phyloP scores from a whole-genome alignment of 2,113 vertebrate genomes.

The Glareola pratincola region DNA sequence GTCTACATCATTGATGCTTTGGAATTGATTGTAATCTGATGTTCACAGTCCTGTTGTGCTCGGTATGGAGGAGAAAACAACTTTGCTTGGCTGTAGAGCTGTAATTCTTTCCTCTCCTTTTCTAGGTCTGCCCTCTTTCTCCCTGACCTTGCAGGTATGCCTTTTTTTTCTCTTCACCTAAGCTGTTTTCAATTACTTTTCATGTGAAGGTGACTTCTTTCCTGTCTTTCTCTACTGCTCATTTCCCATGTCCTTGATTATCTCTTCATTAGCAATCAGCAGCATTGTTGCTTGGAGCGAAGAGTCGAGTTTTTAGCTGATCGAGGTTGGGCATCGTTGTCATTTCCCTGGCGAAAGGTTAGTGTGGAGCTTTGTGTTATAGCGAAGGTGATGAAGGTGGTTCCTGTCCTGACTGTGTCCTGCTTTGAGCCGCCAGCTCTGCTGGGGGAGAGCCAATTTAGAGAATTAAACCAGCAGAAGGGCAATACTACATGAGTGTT shows the following conservation, averaged over 20 bases:
- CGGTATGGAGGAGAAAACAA: not conserved
- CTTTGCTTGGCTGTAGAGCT: not conserved
- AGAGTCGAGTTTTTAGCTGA: fast-evolving
- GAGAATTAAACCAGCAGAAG: not conserved
- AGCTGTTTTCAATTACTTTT: not conserved
- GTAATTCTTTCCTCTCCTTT: conserved; percentile 10
- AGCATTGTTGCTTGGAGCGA: not conserved
- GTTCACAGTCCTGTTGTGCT: not conserved
- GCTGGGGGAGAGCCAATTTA: not conserved
- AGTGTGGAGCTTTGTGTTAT: not conserved
- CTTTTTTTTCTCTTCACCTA: not conserved
- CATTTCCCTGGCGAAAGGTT: not conserved
- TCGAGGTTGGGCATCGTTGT: fast-evolving
- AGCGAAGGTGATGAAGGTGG: not conserved
- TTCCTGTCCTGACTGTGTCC: not conserved
- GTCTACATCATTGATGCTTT: not conserved
- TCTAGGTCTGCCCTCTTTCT: not conserved
- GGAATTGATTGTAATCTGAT: not conserved
- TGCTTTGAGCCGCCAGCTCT: not conserved
- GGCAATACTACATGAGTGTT: not conserved
- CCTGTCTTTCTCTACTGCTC: not conserved
- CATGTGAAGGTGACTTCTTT: not conserved
- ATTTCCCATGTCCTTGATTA: not conserved
- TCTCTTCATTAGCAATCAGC: not conserved
- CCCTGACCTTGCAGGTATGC: conserved; percentile 9